Evolutionary conservation across 2,888 invertebrate genomes (phyloP), one percentile per base, ranked within the genome.

Genomic region (Acrobasis consociella): DNA sequence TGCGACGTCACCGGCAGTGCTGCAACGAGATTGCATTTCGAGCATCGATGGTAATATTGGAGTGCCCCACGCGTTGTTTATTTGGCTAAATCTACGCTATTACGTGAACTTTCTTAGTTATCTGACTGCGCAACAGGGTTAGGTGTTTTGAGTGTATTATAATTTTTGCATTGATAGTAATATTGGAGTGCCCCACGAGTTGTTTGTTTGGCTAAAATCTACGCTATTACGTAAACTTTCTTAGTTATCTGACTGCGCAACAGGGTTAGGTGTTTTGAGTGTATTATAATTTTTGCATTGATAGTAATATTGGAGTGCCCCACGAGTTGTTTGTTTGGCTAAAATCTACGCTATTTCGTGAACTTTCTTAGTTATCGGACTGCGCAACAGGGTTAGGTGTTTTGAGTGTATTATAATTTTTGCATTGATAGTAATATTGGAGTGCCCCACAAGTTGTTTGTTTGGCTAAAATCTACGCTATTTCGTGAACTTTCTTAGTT

Each of bases 1-100:
- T 76, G 69, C 73, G 69, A 72, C 75, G 81, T 77, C 81, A 81
- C 67, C 60, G 65, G 72, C 79, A 81, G 71, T n/a, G 15, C 17
- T 56, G 56, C 56, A 56, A 9, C 55, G 56, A 42, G 42, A 56
- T 56, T 56, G 56, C 56, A 56, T 46, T 56, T 56, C 56, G 46
- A 56, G 56, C 56, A 17, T 42, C 53, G 15, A 55, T 55, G 38
- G 31, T n/a, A 13, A 52, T 13, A 9, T 10, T 31, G 17, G 16
- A n/a, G 5, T 52, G 22, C 10, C 1, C 31, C 37, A 2, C 13
- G 38, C n/a, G 22, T 13, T 10, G 5, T 52, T 52, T 31, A 5
- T 52, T 52, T 8, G 31, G 31, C 8, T 31, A 31, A 31, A 31
- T 5, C 5, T 31, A 31, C 31, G 31, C 31, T 31, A 31, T 7